phyloP scores from a whole-genome alignment of 2,888 invertebrate species.

The Hypomecis punctinalis region DNA sequence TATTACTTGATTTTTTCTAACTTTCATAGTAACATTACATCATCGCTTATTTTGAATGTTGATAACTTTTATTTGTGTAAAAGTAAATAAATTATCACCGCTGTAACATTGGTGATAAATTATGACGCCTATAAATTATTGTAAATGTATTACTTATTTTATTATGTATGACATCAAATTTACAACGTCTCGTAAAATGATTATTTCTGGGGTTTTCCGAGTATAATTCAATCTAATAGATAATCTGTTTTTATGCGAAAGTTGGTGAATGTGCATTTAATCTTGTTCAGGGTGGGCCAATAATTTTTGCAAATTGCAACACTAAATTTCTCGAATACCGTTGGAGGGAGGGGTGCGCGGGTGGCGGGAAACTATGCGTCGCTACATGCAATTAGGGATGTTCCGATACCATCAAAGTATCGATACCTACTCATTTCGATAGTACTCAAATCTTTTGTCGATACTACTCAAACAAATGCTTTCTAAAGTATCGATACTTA shows the following conservation, averaged over 20 bases:
- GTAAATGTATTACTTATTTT: slow-evolving; percentile 1
- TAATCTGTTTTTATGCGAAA: neutral
- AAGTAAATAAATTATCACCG: neutral
- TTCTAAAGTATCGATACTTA: too few relatives aligned
- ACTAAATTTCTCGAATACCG: too few relatives aligned
- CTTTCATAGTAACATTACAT: neutral
- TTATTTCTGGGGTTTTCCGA: slow-evolving; percentile 7
- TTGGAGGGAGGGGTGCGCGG: too few relatives aligned
- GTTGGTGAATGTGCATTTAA: neutral
- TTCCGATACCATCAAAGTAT: too few relatives aligned
- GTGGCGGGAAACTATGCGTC: too few relatives aligned
- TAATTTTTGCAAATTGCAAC: too few relatives aligned
- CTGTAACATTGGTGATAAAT: slow-evolving; percentile 2
- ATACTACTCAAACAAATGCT: too few relatives aligned
- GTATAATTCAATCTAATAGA: neutral
- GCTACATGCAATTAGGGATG: too few relatives aligned
- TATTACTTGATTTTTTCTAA: too few relatives aligned
- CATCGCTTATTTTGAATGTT: neutral
- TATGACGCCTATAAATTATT: slow-evolving; percentile 6
- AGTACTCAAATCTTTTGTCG: too few relatives aligned
- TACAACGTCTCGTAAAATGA: slow-evolving; percentile 5
- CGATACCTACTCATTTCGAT: too few relatives aligned
- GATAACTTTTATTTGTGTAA: neutral
- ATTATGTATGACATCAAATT: slow-evolving; percentile 3
- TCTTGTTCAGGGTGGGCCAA: too few relatives aligned